A percentile compares a stretch with the other conserved stretches of the same genome.
phyloP scores from a whole-genome alignment of 2,797 vertebrate genomes.

The Vipera ursinii region DNA sequence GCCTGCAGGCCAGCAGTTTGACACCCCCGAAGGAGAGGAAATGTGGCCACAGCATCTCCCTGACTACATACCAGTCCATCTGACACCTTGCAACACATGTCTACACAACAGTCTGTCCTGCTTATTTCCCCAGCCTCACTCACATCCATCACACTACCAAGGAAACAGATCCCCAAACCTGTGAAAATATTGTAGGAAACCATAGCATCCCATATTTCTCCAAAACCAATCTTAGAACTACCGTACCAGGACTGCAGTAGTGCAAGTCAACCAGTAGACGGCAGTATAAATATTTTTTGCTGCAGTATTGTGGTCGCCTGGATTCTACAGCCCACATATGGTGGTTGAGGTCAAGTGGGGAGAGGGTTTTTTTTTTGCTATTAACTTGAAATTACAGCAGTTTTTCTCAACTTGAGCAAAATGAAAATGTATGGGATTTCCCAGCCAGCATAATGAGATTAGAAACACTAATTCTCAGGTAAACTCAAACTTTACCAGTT shows the following conservation, averaged over 20 bases:
- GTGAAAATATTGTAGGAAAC: slow-evolving; percentile 12
- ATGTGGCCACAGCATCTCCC: not conserved
- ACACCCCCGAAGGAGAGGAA: not conserved
- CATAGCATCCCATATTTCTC: not conserved
- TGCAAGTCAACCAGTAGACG: not conserved
- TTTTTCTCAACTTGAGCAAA: not conserved
- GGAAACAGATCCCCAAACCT: not conserved
- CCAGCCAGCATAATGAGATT: not conserved
- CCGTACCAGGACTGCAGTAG: not conserved
- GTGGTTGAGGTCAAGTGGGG: not conserved
- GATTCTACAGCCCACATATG: not conserved
- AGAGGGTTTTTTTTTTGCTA: not conserved
- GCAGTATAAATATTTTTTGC: not conserved
- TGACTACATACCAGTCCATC: not conserved
- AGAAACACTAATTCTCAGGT: not conserved
- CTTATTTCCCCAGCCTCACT: not conserved
- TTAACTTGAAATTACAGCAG: not conserved
- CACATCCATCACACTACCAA: not conserved
- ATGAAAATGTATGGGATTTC: not conserved
- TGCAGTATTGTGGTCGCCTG: not conserved
- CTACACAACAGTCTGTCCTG: not conserved
- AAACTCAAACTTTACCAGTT: not conserved
- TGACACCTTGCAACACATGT: not conserved
- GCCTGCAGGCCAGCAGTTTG: no score
- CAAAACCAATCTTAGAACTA: not conserved